phyloP scores from a whole-genome alignment of 2,888 invertebrate species.

The Doris montereyensis region DNA sequence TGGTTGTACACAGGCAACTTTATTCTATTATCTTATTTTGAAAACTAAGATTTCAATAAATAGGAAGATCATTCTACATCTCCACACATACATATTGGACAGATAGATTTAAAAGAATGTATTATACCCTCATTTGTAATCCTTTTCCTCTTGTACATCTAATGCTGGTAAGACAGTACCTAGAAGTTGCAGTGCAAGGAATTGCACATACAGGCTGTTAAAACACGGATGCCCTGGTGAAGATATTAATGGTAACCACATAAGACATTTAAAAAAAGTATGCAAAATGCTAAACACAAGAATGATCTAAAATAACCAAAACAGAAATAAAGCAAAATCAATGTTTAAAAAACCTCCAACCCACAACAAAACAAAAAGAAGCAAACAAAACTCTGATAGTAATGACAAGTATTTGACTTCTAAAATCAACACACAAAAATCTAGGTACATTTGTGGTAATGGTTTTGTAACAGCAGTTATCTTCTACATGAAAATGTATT shows the following conservation, averaged over 20 bases:
- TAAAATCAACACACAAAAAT: no score
- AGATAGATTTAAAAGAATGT: neutral
- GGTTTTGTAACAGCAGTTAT: no score
- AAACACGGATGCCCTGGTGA: slow-evolving; percentile 71
- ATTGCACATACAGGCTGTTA: slow-evolving; percentile 75
- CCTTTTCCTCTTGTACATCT: slow-evolving; percentile 68
- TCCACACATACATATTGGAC: no score
- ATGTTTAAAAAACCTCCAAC: neutral
- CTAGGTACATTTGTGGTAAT: no score
- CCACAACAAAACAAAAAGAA: neutral
- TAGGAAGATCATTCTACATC: no score
- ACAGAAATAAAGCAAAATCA: neutral
- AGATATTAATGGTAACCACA: no score
- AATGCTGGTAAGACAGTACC: slow-evolving; percentile 75
- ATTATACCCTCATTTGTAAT: slow-evolving; percentile 72
- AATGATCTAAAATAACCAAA: slow-evolving; percentile 36
- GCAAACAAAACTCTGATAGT: neutral
- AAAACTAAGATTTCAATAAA: no score
- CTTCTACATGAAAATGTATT: no score
- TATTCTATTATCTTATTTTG: no score
- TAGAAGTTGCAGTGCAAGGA: slow-evolving; percentile 76
- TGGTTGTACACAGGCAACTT: no score
- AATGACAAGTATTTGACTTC: neutral
- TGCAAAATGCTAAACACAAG: no score
- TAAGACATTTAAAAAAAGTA: no score